phyloP scores from a whole-genome alignment of 2,113 vertebrate genomes.

The Pampusana beccarii region DNA sequence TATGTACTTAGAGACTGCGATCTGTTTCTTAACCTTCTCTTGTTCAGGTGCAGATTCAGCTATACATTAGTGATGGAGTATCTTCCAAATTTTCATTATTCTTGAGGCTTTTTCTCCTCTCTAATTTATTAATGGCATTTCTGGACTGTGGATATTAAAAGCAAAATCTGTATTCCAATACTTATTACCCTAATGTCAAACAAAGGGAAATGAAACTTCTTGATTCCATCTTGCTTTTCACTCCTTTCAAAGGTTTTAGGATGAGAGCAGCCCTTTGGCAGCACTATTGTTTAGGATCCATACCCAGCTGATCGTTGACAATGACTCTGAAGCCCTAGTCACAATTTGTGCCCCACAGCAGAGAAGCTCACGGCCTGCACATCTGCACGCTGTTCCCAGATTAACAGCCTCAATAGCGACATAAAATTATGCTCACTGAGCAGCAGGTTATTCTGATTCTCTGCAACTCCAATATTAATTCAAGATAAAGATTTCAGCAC shows the following conservation, averaged over 20 bases:
- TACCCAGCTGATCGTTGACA: not conserved
- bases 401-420: not conserved
- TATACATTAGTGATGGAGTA: not conserved
- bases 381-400: not conserved
- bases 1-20: not conserved
- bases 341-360: not conserved
- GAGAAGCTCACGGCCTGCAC: not conserved
- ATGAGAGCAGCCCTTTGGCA: not conserved
- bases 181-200: not conserved
- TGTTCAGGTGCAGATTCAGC: not conserved
- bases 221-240: not conserved
- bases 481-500: not conserved
- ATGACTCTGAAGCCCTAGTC: not conserved
- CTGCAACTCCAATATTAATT: not conserved
- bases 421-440: not conserved
- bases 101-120: not conserved
- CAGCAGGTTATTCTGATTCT: not conserved
- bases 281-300: not conserved
- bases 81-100: not conserved
- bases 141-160: not conserved
- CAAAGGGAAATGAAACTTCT: not conserved
- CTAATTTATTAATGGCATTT: not conserved
- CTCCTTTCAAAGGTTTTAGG: not conserved
- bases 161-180: not conserved
- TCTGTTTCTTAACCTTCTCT: not conserved